Evolutionary conservation across 2,113 vertebrate genomes (phyloP), one percentile per base, ranked within the genome.

Genomic region (Peromyscus californicus): DNA sequence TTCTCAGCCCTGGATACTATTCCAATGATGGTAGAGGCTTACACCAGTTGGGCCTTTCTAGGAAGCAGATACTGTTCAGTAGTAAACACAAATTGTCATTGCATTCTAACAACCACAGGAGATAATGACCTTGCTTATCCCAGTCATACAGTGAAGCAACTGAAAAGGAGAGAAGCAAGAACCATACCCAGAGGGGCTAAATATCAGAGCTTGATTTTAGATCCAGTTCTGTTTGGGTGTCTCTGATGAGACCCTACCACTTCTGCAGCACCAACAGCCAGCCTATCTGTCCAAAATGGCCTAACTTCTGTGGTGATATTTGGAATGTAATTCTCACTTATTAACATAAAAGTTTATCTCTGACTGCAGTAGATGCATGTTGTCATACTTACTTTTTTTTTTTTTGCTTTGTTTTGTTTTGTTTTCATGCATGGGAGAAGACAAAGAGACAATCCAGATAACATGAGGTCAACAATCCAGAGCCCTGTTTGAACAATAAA

Each of bases 271-370:
- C 7, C 0, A 13, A 33, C 26, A 54, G 11, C 59, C 42, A 0
- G 5, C 5, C 24, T 10, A 19, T 82, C 72, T 51, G n/a, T 54
- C 5, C 21, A 74, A 94, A 86, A 61, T 69, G 2, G 2, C 26
- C n/a, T 82, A 48, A 16, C 3, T 6, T 67, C 3, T 63, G 21
- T 48, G 26, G 31, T 7, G 69, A 4, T 63, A 72, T 65, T 84
- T 85, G 45, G 90, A 82, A 31, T 90, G 3, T 26, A 51, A 76
- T 70, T 42, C 39, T 94, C 54, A 61, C 54, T 82, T 89, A 85
- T 42, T 91, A 85, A 90, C 48, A 83, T 54, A 74, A 82, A 86
- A 51, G 63, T 82, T 31, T 26, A 33, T 87, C 31, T 96, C 63
- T 92, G 63, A 21, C 26, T 75, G 3, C 79, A 72, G 84, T 85